Evolutionary conservation across 2,113 vertebrate species (phyloP), one percentile per base, ranked within the genome.

Genomic region (Aplodontia rufa): DNA sequence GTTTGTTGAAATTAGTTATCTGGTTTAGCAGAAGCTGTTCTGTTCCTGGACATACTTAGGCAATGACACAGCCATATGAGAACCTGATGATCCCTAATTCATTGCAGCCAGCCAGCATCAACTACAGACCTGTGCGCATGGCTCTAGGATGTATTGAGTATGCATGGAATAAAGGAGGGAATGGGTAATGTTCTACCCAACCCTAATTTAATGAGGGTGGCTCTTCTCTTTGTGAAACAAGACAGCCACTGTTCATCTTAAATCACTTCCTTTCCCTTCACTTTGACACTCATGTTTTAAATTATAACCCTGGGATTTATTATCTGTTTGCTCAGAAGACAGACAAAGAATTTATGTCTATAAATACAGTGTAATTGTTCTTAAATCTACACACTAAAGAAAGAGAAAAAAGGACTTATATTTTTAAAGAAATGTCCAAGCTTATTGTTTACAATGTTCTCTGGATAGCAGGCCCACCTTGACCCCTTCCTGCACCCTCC

Each of bases 261-360:
- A 79, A 32, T 80, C 79, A 53, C n/a, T 71, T 93, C 40, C 24
- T 16, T 72, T 93, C 72, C 26, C 26, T 66, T 92, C 72, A 60
- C 51, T 78, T 60, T 84, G 62, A 79, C 24, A 32, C 30, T n/a
- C 9, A 3, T 49, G 17, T n/a, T 53, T 72, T 76, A 81, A 90
- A 89, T 49, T 75, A 30, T 32, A 95, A 64, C 30, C 40, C 20
- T 80, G 55, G 28, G 66, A 55, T 81, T 87, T 74, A 62, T 60
- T n/a, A 12, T 76, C 49, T 45, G 80, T 91, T 76, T 62, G 22
- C 53, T 94, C 71, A 87, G 37, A 92, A 93, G 55, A 81, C 71
- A 93, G 81, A 71, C 49, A 51, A 93, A 83, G 35, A 49, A 75
- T 75, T 86, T 91, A 24, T 51, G 16, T 72, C 78, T 74, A 10